Conservation (phyloP, 2,888 invertebrate genomes). For the Nebria brevicollis region DNA sequence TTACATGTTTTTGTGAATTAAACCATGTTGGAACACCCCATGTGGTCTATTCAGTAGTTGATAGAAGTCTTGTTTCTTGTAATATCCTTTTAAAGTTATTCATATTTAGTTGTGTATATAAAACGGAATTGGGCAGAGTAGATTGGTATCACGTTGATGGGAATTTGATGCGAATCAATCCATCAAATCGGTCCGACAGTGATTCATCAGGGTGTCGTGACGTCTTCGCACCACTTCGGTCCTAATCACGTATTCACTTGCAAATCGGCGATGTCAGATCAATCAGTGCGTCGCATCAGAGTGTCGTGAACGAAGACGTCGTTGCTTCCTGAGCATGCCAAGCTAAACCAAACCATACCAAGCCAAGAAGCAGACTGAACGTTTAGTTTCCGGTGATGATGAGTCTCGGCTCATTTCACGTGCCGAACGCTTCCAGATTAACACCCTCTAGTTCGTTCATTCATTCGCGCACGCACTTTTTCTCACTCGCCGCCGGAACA, state of each 20-base stretch:
- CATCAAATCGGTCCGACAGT: conserved; percentile 60
- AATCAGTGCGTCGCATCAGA: conserved; percentile 58
- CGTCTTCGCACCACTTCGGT: conserved; percentile 52
- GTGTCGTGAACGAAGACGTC: conserved; percentile 40
- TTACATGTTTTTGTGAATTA: no score
- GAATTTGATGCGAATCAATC: conserved; percentile 61
- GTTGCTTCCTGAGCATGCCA: conserved; percentile 1
- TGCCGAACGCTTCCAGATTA: conserved; percentile 13
- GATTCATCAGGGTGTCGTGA: conserved; percentile 56
- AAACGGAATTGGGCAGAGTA: conserved; percentile 53
- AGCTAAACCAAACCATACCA: not conserved
- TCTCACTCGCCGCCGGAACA: not conserved
- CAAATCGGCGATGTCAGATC: conserved; percentile 61
- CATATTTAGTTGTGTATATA: conserved; percentile 21
- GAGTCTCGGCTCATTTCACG: conserved; percentile 21
- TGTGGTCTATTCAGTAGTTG: not conserved
- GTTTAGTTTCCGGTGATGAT: conserved; percentile 11
- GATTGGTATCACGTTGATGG: conserved; percentile 58
- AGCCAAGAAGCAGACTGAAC: conserved; percentile 6
- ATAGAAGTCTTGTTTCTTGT: not conserved
- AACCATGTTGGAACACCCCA: no score
- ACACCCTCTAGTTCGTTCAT: conserved; percentile 15
- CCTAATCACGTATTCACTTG: conserved; percentile 63
- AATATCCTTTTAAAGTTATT: conserved; percentile 9
- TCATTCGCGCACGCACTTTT: conserved; percentile 47